phyloP scores from a whole-genome alignment of 2,888 invertebrate genomes.

The Chymomyza procnemis region DNA sequence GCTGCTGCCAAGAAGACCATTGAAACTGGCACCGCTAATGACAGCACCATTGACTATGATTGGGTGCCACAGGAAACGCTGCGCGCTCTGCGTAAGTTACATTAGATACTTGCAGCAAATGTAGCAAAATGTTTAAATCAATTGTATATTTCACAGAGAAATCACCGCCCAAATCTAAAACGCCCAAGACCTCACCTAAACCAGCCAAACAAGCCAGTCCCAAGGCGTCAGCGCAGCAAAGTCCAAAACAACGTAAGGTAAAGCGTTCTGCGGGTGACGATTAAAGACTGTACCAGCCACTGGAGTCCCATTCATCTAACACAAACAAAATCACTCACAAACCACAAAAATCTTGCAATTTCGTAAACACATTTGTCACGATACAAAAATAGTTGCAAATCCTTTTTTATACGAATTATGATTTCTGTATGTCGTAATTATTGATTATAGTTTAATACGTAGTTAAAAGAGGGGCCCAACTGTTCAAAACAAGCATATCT shows the following conservation, averaged over 20 bases:
- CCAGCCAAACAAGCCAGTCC: conserved; percentile 80
- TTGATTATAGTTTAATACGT: not conserved
- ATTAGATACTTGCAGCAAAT: conserved; percentile 55
- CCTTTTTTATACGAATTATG: not conserved
- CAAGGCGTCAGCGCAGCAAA: conserved; percentile 82
- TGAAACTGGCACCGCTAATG: conserved; percentile 94
- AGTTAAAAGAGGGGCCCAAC: not conserved
- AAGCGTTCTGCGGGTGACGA: conserved; percentile 87
- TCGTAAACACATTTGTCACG: not conserved
- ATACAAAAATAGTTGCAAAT: not conserved
- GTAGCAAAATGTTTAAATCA: conserved; percentile 9
- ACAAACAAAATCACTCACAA: not conserved
- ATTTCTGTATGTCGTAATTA: not conserved
- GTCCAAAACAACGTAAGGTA: conserved; percentile 88
- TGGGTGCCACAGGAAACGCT: conserved; percentile 97
- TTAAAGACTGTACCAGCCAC: conserved; percentile 63
- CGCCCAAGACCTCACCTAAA: conserved; percentile 80
- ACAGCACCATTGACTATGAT: conserved; percentile 96
- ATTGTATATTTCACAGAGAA: conserved; percentile 81
- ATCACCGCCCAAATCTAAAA: conserved; percentile 82
- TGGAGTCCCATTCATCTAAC: not conserved
- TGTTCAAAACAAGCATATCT: not conserved
- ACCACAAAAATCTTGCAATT: not conserved
- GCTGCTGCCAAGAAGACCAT: conserved; percentile 82
- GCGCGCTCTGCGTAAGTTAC: conserved; percentile 87